Percentiles rank a stretch among this genome's conserved stretches.
These are phyloP conservation scores for Enteromius treurensis DNA, from an alignment of 2,797 vertebrate species.

Conservation along the genomic window DNA sequence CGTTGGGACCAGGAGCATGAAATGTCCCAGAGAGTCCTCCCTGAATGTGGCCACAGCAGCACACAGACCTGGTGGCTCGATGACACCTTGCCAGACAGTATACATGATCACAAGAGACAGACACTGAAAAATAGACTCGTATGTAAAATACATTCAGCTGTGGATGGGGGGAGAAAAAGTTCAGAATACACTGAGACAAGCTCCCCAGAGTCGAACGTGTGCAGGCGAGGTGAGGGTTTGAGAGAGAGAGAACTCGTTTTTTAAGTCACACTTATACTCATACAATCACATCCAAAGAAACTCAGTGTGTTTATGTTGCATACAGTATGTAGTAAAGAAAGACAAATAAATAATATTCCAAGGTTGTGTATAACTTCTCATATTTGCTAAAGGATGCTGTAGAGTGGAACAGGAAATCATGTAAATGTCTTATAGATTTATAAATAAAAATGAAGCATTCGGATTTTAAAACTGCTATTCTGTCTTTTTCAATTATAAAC, in stretches of 20 bases:
- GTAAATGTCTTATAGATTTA: not conserved
- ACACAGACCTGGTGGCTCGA: slow-evolving; percentile 47
- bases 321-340: not conserved
- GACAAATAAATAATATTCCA: not conserved
- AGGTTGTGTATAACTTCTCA: not conserved
- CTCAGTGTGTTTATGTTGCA: not conserved
- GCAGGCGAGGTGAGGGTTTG: slow-evolving; percentile 14
- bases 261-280: slow-evolving; percentile 1
- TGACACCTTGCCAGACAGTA: slow-evolving; percentile 55
- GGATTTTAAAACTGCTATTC: not conserved
- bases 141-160: slow-evolving; percentile 50
- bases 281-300: slow-evolving; percentile 12
- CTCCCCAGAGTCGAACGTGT: slow-evolving; percentile 30
- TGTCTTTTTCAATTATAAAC: not conserved
- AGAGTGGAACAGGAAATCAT: not conserved
- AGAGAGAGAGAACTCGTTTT: slow-evolving; percentile 19
- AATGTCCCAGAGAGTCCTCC: slow-evolving; percentile 48
- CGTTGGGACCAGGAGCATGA: slow-evolving; percentile 49
- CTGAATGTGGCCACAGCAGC: slow-evolving; percentile 36
- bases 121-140: slow-evolving; percentile 42
- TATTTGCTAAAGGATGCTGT: not conserved
- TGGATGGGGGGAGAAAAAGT: slow-evolving; percentile 1
- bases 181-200: slow-evolving; percentile 20
- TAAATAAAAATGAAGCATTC: not conserved
- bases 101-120: slow-evolving; percentile 53